Percentiles rank a stretch among this genome's conserved stretches.
These are phyloP conservation scores for Eurosta solidaginis DNA, from an alignment of 1,140 invertebrate species.

Conservation along the genomic window DNA sequence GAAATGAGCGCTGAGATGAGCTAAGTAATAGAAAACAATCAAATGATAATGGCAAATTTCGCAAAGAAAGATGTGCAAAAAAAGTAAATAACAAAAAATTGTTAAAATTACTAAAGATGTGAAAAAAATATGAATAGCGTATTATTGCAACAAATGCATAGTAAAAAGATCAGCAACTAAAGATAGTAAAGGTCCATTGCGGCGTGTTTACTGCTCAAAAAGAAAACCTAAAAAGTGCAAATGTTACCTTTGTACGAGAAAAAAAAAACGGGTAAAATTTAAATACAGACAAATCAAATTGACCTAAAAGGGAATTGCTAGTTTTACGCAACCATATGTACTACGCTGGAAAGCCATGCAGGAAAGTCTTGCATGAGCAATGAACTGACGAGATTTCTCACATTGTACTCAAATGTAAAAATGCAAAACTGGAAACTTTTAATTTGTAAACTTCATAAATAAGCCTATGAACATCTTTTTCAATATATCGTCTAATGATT, in stretches of 20 bases:
- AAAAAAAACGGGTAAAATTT: background rate
- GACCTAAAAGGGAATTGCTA: background rate
- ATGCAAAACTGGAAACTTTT: too few relatives aligned
- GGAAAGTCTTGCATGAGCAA: too few relatives aligned
- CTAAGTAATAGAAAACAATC: background rate
- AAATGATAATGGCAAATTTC: background rate
- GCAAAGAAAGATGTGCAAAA: background rate
- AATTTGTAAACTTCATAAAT: too few relatives aligned
- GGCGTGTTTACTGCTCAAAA: conserved; percentile 28
- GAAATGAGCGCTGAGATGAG: background rate
- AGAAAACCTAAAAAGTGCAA: background rate
- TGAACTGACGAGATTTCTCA: too few relatives aligned
- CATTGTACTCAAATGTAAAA: too few relatives aligned
- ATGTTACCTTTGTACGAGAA: background rate
- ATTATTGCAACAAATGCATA: background rate
- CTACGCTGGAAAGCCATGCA: background rate
- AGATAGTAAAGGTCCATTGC: conserved; percentile 37
- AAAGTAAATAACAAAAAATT: background rate
- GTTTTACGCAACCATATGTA: background rate
- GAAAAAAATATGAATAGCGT: background rate
- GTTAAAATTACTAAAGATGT: background rate
- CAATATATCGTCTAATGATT: too few relatives aligned
- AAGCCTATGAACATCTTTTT: too few relatives aligned
- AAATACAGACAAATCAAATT: conserved; percentile 2
- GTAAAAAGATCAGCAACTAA: conserved; percentile 25